Evolutionary conservation across 2,888 invertebrate species (phyloP).

Genomic region (Hydriomena furcata): DNA sequence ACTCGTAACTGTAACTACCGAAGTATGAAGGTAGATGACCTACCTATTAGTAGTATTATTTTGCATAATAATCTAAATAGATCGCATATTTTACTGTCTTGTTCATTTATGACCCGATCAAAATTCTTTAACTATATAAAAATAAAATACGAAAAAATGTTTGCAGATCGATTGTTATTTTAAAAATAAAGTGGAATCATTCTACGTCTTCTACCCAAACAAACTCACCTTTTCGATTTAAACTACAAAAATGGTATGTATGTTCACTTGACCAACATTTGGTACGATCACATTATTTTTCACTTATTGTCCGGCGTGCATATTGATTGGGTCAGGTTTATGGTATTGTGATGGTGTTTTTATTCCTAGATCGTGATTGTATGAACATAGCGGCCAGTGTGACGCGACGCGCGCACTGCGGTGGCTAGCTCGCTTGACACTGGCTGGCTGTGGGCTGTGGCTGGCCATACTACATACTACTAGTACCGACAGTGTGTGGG

Average conservation of each 20-base stretch:
- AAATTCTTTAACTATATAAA: no score
- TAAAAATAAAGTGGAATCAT: conserved; percentile 35
- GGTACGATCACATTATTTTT: conserved; percentile 37
- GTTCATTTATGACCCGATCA: no score
- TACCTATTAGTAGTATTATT: neutral
- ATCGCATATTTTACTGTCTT: no score
- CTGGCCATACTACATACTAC: no score
- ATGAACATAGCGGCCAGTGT: conserved; percentile 18
- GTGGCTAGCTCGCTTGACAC: conserved; percentile 21
- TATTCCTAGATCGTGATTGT: conserved; percentile 35
- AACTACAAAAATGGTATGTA: conserved; percentile 35
- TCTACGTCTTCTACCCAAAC: conserved; percentile 46
- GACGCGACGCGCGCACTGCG: conserved; percentile 18
- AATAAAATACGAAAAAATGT: no score
- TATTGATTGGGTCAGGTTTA: conserved; percentile 44
- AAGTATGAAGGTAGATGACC: conserved; percentile 9
- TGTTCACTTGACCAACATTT: conserved; percentile 31
- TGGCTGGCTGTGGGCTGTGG: no score
- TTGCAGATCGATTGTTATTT: no score
- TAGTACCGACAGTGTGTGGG: neutral
- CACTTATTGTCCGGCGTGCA: conserved; percentile 41
- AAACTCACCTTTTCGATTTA: conserved; percentile 52
- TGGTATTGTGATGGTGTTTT: conserved; percentile 47
- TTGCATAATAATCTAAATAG: no score
- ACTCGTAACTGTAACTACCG: neutral